Evolutionary conservation across 2,113 vertebrate species (phyloP).

Genomic region (Natator depressus): DNA sequence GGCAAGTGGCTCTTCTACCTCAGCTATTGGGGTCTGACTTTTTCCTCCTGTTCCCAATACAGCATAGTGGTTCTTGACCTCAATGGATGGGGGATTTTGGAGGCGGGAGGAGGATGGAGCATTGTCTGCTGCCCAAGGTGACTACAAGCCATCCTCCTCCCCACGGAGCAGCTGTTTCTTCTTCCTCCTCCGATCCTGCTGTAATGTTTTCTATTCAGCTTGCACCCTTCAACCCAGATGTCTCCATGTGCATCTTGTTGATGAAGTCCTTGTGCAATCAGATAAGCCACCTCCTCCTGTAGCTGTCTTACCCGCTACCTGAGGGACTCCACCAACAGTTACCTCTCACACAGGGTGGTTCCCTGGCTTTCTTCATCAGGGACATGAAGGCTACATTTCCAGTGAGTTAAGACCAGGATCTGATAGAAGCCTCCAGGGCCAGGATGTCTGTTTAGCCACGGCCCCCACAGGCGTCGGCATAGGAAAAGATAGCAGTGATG

Average conservation of each 20-base stretch:
- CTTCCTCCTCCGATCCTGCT: background rate
- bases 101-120: accelerated
- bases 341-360: no score
- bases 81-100: background rate
- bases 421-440: no score
- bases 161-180: background rate
- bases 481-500: no score
- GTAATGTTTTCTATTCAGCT: background rate
- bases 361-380: no score
- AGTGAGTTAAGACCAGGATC: no score
- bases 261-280: background rate
- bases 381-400: no score
- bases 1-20: background rate
- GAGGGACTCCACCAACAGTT: no score
- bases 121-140: background rate
- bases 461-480: no score
- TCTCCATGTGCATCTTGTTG: background rate
- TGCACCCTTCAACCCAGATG: background rate
- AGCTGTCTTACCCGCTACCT: background rate
- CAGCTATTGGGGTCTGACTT: background rate
- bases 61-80: background rate
- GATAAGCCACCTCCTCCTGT: background rate
- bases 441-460: no score
- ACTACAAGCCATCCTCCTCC: background rate
- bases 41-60: background rate